Evolutionary conservation across 1,140 invertebrate genomes (phyloP), one percentile per base, ranked within the genome.

Genomic region (Diabrotica virgifera): DNA sequence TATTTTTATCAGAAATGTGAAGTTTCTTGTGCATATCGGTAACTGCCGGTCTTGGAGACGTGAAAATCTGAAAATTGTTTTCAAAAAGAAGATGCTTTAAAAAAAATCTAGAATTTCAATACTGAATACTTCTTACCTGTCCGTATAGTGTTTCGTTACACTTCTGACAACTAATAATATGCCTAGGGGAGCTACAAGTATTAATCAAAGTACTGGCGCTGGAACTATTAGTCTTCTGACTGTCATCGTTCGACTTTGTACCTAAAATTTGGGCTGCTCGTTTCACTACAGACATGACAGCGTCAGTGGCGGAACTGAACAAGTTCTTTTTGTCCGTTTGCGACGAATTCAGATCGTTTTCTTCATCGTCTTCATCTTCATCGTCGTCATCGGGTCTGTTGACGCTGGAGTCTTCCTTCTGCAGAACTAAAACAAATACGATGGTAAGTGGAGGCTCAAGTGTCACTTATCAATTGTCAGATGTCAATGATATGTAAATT

Each of bases 271-370:
- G 86, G 10, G 91, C 91, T 0, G 92, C 93, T 79, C 94, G 94
- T 74, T 93, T 93, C 5, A 96, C 90, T 60, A 96, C 93, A 62
- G 88, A 91, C 68, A 95, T 85, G 5, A 95, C 92, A 0, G 90
- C 93, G 75, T 94, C 91, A 60, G 88, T 85, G 2, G 93, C 93
- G 46, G 89, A 91, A 51, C 90, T 91, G 73, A 96, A 92, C 11
- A 95, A 80, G 79, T 93, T 93, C 59, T 80, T 80, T 6, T 81
- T 71, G 24, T 38, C 55, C 12, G 9, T 53, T 52, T 14, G 35
- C 59, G 59, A 52, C 24, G 6, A 35, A 36, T 13, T 59, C 4
- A 24, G 14, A 5, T 36, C 7, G 12, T 38, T 77, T 64, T 87
- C 81, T 66, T 89, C 87, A 52, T 79, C 78, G 63, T 87, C 82